Evolutionary conservation across 2,113 vertebrate species (phyloP), one percentile per base, ranked within the genome.

Genomic region (Probosciger aterrimus): DNA sequence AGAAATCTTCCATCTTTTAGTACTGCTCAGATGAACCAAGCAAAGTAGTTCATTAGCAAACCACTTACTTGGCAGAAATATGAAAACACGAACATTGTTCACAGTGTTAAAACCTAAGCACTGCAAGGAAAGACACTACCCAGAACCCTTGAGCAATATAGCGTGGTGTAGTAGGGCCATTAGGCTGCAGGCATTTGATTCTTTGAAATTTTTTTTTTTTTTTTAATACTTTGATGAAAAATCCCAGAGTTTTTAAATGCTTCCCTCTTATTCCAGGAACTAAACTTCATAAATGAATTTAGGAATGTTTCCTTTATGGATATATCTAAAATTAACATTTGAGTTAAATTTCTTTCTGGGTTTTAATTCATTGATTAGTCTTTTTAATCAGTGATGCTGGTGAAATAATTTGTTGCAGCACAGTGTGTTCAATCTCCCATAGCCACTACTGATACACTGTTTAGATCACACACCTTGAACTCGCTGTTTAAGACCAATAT

Each of bases 1-100:
- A 97, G 94, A 79, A 87, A 84, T 92, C 43, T 39, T 50, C 33
- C 71, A 31, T 83, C 52, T 88, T 77, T 65, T 77, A 81, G 30
- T 57, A 60, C 79, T 90, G 82, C 30, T 31, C 39, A 52, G 47
- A 55, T 77, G 39, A 70, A 71, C 49, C 17, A 60, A 92, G 57
- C 33, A 60, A 60, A 91, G 69, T 82, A 77, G 16, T 73, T 89
- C 71, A 78, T 91, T 89, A 92, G 52, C 78, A 86, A 88, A 89
- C 55, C 60, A 76, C 41, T 52, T 68, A 50, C n/a, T 64, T 92
- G 52, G 55, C 90, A 93, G 52, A 75, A 90, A 79, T 69, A 39
- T 7, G 50, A 49, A 75, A 86, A 69, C 50, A 44, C 4, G 2
- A 35, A 52, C 55, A 13, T 55, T 79, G 60, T 88, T 94, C 57